Conservation (phyloP, 2,888 invertebrate genomes). For the Luperina nickerlii region DNA sequence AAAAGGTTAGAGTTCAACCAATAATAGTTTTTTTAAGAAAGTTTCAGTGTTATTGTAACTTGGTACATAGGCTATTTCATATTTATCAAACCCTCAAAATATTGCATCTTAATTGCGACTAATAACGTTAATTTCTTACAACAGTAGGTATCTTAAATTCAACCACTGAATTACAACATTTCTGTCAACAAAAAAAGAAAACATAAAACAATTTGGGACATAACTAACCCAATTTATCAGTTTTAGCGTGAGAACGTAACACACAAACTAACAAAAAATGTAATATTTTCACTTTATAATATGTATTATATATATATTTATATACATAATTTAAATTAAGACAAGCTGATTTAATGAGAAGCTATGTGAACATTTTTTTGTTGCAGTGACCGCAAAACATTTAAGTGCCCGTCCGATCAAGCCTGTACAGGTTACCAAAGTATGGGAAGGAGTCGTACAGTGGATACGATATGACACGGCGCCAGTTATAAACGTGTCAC, state of each 20-base stretch:
- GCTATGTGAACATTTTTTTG: neutral
- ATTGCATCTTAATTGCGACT: neutral
- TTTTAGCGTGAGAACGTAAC: neutral
- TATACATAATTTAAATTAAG: too few species aligned
- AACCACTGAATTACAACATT: neutral
- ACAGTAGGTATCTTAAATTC: neutral
- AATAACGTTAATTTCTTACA: neutral
- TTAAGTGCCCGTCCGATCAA: neutral
- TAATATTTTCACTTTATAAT: too few species aligned
- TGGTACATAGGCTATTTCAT: neutral
- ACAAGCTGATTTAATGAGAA: neutral
- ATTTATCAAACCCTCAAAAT: neutral
- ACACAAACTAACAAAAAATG: too few species aligned
- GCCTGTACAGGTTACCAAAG: neutral
- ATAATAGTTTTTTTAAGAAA: neutral
- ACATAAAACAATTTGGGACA: neutral
- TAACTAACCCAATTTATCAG: neutral
- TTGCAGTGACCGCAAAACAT: conserved; percentile 3
- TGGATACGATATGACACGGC: neutral
- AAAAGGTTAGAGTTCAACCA: neutral
- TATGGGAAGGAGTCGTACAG: neutral
- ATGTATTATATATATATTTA: too few species aligned
- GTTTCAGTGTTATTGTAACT: neutral
- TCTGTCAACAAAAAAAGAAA: neutral
- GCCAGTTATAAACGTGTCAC: neutral